Conservation (phyloP, 2,888 invertebrate species). For the Amiota communis region DNA sequence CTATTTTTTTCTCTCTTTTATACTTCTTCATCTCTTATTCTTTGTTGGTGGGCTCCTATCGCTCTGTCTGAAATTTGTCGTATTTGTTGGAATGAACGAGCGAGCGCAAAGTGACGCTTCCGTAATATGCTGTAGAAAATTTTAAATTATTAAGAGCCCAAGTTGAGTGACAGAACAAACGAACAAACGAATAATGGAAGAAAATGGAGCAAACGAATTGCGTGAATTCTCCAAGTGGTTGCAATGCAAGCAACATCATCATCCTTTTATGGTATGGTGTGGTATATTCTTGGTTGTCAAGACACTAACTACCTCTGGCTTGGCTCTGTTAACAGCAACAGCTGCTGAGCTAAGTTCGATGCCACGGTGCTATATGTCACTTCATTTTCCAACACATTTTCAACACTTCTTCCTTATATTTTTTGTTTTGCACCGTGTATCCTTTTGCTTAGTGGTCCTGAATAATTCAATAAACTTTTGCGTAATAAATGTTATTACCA, state of each 20-base stretch:
- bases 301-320: too few relatives aligned
- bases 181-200: too few relatives aligned
- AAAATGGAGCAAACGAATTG: too few relatives aligned
- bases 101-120: conserved; percentile 43
- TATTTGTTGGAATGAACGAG: conserved; percentile 37
- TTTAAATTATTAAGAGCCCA: conserved; percentile 62
- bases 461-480: conserved; percentile 69
- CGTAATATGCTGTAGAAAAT: conserved; percentile 44
- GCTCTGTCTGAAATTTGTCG: conserved; percentile 31
- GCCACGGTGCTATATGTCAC: conserved; percentile 2
- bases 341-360: neutral
- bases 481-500: conserved; percentile 65
- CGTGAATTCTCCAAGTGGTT: neutral
- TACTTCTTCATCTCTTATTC: conserved; percentile 64
- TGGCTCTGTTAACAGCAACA: neutral
- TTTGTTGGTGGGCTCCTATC: conserved; percentile 44
- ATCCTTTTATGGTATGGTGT: too few relatives aligned
- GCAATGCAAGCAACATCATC: neutral
- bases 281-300: too few relatives aligned
- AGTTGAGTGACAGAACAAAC: conserved; percentile 27
- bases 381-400: too few relatives aligned
- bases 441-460: conserved; percentile 44
- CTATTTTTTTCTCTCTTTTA: conserved; percentile 43
- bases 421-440: conserved; percentile 14
- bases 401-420: too few relatives aligned